Percentiles rank a stretch among this genome's conserved stretches.
Evolutionary conservation across 2,888 invertebrate genomes (phyloP).

Genomic region (Dryocosmus kuriphilus): DNA sequence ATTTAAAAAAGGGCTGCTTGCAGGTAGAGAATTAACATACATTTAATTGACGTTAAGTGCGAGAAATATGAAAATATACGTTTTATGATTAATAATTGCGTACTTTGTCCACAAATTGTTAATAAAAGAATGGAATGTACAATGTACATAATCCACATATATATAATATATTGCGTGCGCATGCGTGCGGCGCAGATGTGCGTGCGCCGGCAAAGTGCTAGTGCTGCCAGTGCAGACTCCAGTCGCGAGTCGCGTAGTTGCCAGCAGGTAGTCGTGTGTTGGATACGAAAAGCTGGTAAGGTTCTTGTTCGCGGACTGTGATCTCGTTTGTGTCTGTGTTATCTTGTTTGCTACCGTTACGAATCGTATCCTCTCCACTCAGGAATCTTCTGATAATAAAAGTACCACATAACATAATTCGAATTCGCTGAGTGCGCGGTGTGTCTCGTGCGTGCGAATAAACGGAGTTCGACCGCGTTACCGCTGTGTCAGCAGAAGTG

Average conservation of each 20-base stretch:
- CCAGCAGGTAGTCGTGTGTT: slow-evolving; percentile 51
- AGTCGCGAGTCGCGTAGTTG: too few relatives aligned
- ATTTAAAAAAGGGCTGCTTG: too few relatives aligned
- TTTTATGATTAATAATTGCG: too few relatives aligned
- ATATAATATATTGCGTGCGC: slow-evolving; percentile 50
- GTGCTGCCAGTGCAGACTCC: too few relatives aligned
- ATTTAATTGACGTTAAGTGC: too few relatives aligned
- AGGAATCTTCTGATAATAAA: neutral
- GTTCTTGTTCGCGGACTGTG: slow-evolving; percentile 18
- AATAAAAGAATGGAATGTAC: too few relatives aligned
- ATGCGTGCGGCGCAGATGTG: slow-evolving; percentile 43
- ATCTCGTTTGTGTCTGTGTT: too few relatives aligned
- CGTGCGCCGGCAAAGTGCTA: slow-evolving; percentile 52
- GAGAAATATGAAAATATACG: too few relatives aligned
- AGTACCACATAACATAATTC: neutral
- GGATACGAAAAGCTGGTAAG: slow-evolving; percentile 47
- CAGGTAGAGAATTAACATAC: too few relatives aligned
- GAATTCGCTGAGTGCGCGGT: slow-evolving; percentile 35
- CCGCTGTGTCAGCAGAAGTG: slow-evolving; percentile 37
- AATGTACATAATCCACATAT: too few relatives aligned
- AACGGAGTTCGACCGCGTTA: slow-evolving; percentile 41
- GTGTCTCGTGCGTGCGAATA: slow-evolving; percentile 43
- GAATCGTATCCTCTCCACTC: neutral
- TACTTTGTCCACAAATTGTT: too few relatives aligned
- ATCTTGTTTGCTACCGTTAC: neutral